phyloP scores from a whole-genome alignment of 2,797 vertebrate genomes.

The Peromyscus melanophrys region DNA sequence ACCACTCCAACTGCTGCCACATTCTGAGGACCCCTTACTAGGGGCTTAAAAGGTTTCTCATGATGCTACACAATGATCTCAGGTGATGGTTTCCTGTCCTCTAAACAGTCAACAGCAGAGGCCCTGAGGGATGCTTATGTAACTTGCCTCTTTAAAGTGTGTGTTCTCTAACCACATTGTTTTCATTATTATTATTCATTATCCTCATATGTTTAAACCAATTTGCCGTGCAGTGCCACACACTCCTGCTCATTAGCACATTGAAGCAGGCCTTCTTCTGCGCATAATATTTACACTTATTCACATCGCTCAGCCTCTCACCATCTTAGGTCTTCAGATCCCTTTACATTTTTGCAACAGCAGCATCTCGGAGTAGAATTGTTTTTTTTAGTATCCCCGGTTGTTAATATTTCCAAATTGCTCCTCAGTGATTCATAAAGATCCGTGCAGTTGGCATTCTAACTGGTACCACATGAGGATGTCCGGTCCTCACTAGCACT shows the following conservation, averaged over 20 bases:
- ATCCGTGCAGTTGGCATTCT: background rate
- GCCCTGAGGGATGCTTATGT: background rate
- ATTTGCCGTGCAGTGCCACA: no score
- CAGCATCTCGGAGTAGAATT: background rate
- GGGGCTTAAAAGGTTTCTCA: background rate
- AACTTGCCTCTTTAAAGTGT: background rate
- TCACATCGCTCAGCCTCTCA: no score
- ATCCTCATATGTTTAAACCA: background rate
- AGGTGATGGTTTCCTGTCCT: background rate
- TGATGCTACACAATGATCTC: background rate
- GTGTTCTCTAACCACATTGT: background rate
- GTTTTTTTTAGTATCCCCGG: background rate
- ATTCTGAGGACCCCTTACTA: background rate
- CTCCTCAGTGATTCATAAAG: background rate
- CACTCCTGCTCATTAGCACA: background rate
- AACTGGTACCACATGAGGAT: fast-evolving
- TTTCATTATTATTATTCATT: background rate
- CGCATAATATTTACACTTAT: no score
- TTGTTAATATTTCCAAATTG: background rate
- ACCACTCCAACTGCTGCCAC: no score
- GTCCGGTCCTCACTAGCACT: background rate
- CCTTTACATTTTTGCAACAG: background rate
- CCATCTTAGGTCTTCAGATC: background rate
- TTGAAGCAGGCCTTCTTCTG: background rate
- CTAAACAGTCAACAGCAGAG: background rate